phyloP scores from a whole-genome alignment of 37 sponge, comb jelly and placozoan genomes.

The Oopsacas minuta region DNA sequence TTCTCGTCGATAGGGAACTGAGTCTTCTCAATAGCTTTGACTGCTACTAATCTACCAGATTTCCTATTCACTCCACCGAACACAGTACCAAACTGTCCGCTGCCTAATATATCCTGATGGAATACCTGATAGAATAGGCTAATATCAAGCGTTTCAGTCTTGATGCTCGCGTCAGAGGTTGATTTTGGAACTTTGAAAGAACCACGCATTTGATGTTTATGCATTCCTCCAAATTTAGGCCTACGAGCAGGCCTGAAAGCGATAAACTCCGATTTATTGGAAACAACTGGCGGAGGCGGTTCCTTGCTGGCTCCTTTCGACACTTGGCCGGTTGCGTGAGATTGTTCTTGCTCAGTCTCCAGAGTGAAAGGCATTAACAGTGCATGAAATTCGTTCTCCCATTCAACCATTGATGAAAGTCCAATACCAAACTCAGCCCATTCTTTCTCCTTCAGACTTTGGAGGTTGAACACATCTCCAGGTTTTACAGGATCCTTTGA shows the following conservation, averaged over 20 bases:
- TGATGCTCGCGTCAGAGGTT: not conserved
- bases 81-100: slow-evolving; percentile 18
- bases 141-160: not conserved
- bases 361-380: slow-evolving; percentile 1
- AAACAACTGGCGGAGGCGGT: not conserved
- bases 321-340: not conserved
- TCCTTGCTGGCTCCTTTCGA: not conserved
- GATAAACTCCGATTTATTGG: not conserved
- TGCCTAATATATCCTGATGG: slow-evolving; percentile 15
- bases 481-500: not conserved
- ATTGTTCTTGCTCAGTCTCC: not conserved
- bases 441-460: not conserved
- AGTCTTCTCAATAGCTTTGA: slow-evolving; percentile 11
- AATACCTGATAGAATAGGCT: slow-evolving; percentile 3
- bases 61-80: slow-evolving; percentile 9
- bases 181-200: slow-evolving; percentile 64
- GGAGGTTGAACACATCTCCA: not conserved
- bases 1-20: not conserved
- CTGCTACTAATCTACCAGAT: not conserved
- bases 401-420: not conserved
- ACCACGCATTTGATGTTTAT: slow-evolving; percentile 38
- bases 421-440: not conserved
- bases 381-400: slow-evolving; percentile 7
- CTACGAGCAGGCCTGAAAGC: not conserved
- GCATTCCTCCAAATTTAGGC: not conserved